Percentiles rank a stretch among this genome's conserved stretches.
Evolutionary conservation across 2,888 invertebrate genomes (phyloP).

Genomic region (Eristalinus aeneus): DNA sequence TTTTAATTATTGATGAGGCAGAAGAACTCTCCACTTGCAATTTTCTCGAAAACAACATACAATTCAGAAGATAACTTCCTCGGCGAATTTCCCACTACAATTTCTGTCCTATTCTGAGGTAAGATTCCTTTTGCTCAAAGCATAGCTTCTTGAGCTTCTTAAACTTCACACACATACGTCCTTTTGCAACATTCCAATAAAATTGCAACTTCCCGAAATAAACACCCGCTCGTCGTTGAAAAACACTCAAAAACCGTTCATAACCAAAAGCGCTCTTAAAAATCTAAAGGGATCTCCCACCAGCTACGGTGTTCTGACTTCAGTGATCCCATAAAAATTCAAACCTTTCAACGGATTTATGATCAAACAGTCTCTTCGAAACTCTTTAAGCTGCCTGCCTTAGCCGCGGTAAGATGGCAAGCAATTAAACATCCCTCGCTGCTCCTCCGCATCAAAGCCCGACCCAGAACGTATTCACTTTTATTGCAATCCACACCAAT

Average conservation of each 20-base stretch:
- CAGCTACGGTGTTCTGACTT: neutral
- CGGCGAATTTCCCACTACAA: too few species aligned
- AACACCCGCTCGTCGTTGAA: too few species aligned
- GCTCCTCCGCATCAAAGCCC: neutral
- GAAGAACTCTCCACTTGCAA: too few species aligned
- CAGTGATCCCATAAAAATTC: neutral
- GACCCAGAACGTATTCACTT: constrained; percentile 2
- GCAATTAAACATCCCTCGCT: neutral
- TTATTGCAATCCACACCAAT: constrained; percentile 27
- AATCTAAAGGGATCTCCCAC: neutral
- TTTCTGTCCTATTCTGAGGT: too few species aligned
- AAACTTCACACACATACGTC: too few species aligned
- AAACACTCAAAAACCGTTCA: neutral
- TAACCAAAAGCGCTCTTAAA: neutral
- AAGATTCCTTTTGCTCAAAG: too few species aligned
- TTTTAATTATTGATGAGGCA: too few species aligned
- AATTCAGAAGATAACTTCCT: too few species aligned
- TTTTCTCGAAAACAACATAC: too few species aligned
- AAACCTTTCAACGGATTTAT: neutral
- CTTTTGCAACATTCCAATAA: too few species aligned
- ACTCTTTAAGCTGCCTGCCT: neutral
- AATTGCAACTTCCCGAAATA: neutral
- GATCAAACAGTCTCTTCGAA: neutral
- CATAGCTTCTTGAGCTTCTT: too few species aligned
- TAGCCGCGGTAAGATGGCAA: neutral